Evolutionary conservation across 2,888 invertebrate genomes (phyloP).

Genomic region (Dicycla oo): DNA sequence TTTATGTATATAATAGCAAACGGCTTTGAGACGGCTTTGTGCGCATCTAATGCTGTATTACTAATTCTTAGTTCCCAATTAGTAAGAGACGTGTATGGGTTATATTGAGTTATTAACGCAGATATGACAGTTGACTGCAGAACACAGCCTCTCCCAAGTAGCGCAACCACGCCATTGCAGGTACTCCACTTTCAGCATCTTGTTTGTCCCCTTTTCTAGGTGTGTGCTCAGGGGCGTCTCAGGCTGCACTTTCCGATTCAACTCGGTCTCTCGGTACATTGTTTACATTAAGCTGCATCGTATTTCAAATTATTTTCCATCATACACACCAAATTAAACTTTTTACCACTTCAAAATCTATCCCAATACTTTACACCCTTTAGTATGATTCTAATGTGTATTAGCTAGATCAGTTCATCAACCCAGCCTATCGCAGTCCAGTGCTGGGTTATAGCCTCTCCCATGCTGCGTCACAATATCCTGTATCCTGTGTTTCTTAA

Average conservation of each 20-base stretch:
- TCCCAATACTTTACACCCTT: neutral
- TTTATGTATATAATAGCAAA: conserved; percentile 22
- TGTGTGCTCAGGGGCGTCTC: neutral
- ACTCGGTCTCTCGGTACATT: neutral
- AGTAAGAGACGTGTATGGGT: neutral
- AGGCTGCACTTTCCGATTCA: neutral
- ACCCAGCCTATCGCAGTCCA: too few species aligned
- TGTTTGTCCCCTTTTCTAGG: neutral
- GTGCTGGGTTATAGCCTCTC: too few species aligned
- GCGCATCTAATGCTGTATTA: neutral
- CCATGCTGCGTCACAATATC: too few species aligned
- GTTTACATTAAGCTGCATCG: neutral
- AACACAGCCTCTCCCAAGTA: neutral
- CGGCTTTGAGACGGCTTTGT: neutral
- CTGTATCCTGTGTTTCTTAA: too few species aligned
- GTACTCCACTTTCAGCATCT: neutral
- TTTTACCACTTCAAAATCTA: neutral
- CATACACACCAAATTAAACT: neutral
- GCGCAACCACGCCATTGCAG: neutral
- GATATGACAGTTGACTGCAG: neutral
- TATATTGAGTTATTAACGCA: neutral
- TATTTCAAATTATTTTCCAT: neutral
- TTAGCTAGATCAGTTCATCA: too few species aligned
- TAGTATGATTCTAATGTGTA: too few species aligned
- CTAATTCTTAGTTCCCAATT: neutral